Evolutionary conservation across 1,140 invertebrate genomes (phyloP).

Genomic region (Lutraria rhynchaena): DNA sequence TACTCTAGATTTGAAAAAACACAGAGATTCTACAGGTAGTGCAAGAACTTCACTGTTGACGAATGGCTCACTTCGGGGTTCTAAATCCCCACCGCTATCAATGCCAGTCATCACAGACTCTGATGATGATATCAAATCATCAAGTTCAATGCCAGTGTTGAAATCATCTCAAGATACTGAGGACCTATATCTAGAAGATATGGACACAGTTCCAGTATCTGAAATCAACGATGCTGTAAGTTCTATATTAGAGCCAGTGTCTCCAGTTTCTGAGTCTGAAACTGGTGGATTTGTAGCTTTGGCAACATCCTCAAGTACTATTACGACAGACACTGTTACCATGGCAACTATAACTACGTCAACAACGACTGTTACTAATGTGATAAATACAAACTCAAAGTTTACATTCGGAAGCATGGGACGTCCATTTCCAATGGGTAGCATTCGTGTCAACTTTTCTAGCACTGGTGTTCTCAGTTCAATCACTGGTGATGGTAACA

Average conservation of each 20-base stretch:
- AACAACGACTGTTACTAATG: conserved; percentile 38
- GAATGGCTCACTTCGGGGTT: conserved; percentile 52
- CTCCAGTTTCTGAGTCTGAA: conserved; percentile 42
- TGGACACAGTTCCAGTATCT: conserved; percentile 31
- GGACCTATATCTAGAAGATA: conserved; percentile 33
- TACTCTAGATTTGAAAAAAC: conserved; percentile 42
- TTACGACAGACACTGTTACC: conserved; percentile 62
- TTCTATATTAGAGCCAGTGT: conserved; percentile 45
- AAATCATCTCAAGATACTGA: conserved; percentile 10
- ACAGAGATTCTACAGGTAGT: conserved; percentile 32
- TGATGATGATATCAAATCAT: conserved; percentile 18
- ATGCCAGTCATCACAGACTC: conserved; percentile 42
- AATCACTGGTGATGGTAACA: conserved; percentile 23
- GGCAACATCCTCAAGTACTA: conserved; percentile 54
- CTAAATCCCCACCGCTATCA: conserved; percentile 30
- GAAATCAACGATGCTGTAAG: conserved; percentile 52
- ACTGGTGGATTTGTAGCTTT: conserved; percentile 47
- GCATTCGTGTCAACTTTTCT: conserved; percentile 48
- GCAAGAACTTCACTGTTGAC: conserved; percentile 52
- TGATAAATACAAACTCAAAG: conserved; percentile 52
- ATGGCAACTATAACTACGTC: conserved; percentile 55
- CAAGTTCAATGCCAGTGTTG: conserved; percentile 60
- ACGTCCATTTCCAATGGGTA: conserved; percentile 41
- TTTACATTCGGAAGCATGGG: conserved; percentile 48
- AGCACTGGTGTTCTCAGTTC: conserved; percentile 37